These are phyloP conservation scores for Melanerpes formicivorus DNA, from an alignment of 2,113 vertebrate genomes.

Conservation along the genomic window DNA sequence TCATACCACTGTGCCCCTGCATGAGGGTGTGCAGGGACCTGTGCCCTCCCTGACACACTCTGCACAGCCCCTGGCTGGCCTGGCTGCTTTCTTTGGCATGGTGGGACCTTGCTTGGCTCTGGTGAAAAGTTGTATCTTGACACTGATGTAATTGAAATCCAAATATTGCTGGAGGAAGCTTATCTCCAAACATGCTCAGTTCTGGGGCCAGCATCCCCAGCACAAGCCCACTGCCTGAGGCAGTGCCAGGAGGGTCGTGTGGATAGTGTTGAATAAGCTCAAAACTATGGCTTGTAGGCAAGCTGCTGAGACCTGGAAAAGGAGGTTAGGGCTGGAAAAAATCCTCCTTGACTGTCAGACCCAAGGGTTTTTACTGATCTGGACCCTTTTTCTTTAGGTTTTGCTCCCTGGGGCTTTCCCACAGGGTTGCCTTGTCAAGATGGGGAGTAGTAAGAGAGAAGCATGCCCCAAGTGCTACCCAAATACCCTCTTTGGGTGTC, in stretches of 20 bases:
- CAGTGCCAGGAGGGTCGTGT: neutral
- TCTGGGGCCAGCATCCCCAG: neutral
- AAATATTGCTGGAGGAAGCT: neutral
- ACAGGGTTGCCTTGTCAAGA: neutral
- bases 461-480: neutral
- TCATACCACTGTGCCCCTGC: neutral
- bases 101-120: neutral
- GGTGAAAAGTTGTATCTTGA: neutral
- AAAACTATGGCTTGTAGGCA: neutral
- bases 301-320: neutral
- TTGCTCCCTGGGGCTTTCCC: neutral
- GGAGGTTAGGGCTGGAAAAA: neutral
- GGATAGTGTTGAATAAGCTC: neutral
- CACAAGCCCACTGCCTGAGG: rapidly evolving
- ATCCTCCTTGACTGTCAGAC: neutral
- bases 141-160: constrained; percentile 1
- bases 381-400: neutral
- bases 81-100: constrained; percentile 13
- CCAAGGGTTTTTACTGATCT: neutral
- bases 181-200: constrained; percentile 7
- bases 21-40: neutral
- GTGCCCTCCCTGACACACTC: rapidly evolving
- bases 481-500: neutral
- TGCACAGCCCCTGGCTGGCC: neutral
- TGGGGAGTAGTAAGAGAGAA: neutral